Evolutionary conservation across 92 coral and sea anemone species (phyloP), one percentile per base, ranked within the genome.

Genomic region (Phymanthus crucifer): DNA sequence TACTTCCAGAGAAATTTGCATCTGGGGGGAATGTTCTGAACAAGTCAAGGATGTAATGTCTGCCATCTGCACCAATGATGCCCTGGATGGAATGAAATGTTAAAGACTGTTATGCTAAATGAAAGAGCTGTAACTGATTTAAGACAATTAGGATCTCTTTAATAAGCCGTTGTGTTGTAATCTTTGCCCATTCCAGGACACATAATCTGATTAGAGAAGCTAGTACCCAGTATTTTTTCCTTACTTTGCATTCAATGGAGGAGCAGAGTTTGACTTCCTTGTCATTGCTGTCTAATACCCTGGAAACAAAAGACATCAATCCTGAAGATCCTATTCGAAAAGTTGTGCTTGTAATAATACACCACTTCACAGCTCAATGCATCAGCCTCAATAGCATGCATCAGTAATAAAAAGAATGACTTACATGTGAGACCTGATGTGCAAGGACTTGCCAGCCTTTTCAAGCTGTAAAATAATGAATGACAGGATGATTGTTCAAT

Each of bases 1-100:
- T 71, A 95, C 99, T 88, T 84, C 93, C 96, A 34, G 91, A 57
- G 76, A 95, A 95, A 83, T 95, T 95, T 27, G 86, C 91, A 87
- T 95, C 99, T 52, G 96, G 92, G 16, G 99, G 97, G 75, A 93
- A 95, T 13, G 99, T 95, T 74, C 94, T 94, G 71, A 93, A 95
- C 38, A 95, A 89, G 84, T 95, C 99, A 67, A 95, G 78, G 72
- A 95, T 91, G 75, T 95, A 95, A 80, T 95, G 99, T 32, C 99
- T 84, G 47, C 99, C 99, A 85, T 95, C 99, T 0, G 99, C 97
- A 77, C 99, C 99, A 70, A 95, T 90, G 72, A 95, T 95, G 37
- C 99, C 99, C 99, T 95, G 74, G 70, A 57, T 64, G 38, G 46
- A n/a, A 50, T 64, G 16, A 38, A 75, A 27, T 16, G 36, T 7